A percentile compares a stretch with the other conserved stretches of the same genome.
These are phyloP conservation scores for Acrobasis suavella DNA, from an alignment of 2,888 invertebrate species.

Conservation along the genomic window DNA sequence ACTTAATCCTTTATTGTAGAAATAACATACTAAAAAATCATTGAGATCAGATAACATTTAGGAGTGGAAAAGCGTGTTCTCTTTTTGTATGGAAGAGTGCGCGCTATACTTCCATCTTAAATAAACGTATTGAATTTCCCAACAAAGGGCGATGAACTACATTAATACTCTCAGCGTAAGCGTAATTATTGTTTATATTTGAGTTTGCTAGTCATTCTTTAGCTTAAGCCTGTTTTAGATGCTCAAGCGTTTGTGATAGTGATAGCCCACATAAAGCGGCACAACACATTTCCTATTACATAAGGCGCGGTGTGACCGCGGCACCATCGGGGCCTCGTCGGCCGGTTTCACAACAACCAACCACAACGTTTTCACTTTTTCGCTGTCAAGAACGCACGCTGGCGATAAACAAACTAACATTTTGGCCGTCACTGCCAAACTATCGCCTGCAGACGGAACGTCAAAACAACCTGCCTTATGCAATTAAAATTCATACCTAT, in stretches of 20 bases:
- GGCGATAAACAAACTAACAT: slow-evolving; percentile 81
- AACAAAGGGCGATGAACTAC: background rate
- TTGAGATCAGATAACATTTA: no score
- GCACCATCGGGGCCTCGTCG: slow-evolving; percentile 59
- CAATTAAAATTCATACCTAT: slow-evolving; percentile 50
- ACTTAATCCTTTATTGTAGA: no score
- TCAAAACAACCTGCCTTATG: slow-evolving; percentile 42
- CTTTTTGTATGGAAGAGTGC: no score
- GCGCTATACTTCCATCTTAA: no score
- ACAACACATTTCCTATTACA: slow-evolving; percentile 64
- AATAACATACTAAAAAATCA: no score
- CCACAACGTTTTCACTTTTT: slow-evolving; percentile 82
- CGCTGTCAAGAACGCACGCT: slow-evolving; percentile 80
- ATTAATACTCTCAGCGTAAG: background rate
- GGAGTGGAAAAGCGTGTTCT: no score
- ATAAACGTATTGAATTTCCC: background rate
- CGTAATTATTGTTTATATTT: background rate
- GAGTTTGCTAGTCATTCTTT: background rate
- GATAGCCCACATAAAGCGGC: slow-evolving; percentile 38
- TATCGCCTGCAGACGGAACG: slow-evolving; percentile 41
- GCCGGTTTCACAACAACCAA: slow-evolving; percentile 76
- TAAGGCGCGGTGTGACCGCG: slow-evolving; percentile 48
- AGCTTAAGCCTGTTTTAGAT: background rate
- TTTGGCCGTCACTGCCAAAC: slow-evolving; percentile 75
- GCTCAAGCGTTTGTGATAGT: slow-evolving; percentile 24